phyloP scores from a whole-genome alignment of 1,140 invertebrate genomes.

The Diorhabda sublineata region DNA sequence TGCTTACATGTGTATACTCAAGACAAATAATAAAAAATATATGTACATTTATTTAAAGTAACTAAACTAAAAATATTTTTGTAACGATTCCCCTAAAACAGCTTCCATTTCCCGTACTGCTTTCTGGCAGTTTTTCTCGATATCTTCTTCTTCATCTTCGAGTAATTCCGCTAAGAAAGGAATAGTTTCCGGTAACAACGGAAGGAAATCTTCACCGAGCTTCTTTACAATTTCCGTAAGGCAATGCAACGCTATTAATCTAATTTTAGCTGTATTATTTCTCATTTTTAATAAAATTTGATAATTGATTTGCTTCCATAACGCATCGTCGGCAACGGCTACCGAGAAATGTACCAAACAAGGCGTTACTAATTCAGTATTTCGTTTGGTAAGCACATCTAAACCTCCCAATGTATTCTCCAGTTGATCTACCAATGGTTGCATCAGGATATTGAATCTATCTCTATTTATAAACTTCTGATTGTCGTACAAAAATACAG shows the following conservation, averaged over 20 bases:
- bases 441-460: slow-evolving; percentile 76
- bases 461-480: slow-evolving; percentile 80
- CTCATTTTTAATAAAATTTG: slow-evolving; percentile 85
- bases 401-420: slow-evolving; percentile 73
- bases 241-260: slow-evolving; percentile 58
- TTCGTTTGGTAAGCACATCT: slow-evolving; percentile 56
- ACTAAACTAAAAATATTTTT: slow-evolving; percentile 69
- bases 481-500: slow-evolving; percentile 78
- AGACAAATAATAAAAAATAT: too few relatives aligned
- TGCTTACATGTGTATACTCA: too few relatives aligned
- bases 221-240: slow-evolving; percentile 70
- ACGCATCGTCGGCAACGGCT: slow-evolving; percentile 75
- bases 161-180: slow-evolving; percentile 79
- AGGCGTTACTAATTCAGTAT: slow-evolving; percentile 63
- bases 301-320: slow-evolving; percentile 87
- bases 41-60: neutral
- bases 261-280: slow-evolving; percentile 61
- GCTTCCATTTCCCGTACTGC: slow-evolving; percentile 74
- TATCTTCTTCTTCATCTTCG: slow-evolving; percentile 75
- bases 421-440: slow-evolving; percentile 82
- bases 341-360: slow-evolving; percentile 78
- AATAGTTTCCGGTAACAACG: slow-evolving; percentile 75
- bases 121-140: slow-evolving; percentile 70
- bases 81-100: slow-evolving; percentile 77
- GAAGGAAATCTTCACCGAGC: slow-evolving; percentile 75